Base-by-base conservation (phyloP, 2,113 vertebrate species). In the Glareola pratincola region DNA sequence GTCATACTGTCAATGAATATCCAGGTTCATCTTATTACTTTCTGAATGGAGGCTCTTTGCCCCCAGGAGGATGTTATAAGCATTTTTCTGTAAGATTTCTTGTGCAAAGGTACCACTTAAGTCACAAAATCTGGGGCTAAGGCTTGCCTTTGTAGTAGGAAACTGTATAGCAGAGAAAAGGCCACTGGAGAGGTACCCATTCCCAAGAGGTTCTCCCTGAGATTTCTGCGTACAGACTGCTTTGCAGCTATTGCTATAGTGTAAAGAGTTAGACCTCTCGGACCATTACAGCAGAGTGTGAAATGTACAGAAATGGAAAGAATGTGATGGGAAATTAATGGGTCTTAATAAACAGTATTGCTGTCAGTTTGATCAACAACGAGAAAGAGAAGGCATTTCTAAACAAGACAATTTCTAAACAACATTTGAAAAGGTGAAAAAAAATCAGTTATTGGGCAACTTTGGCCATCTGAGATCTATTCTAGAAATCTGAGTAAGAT, bases 251-350 rank as follows among this genome's bases (percentile, higher is more conserved):
- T 69, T 78, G 27, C 30, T 84, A 3, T n/a, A 17, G 15, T 54
- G 23, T 54, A 21, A 60, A 71, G 69, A 3, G 10, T 60, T 48
- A 89, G 51, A 47, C 30, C 39, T 71, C 45, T 57, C 57, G 73
- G 32, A 41, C 7, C 12, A 2, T 47, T 30, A 48, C 0, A 1
- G 36, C 8, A 73, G 41, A 3, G 48, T 15, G 23, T 50, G 34
- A 79, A 72, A 62, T 24, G 16, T 18, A 39, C 17, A 62, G 20
- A 76, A 47, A 66, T 62, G 22, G 8, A 77, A 68, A 54, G 45
- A 73, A 60, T 8, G 6, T 18, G 20, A 45, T 29, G 17, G 39
- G 17, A 45, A 83, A 37, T 19, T 69, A 72, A 23, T 16, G 14
- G 18, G 8, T 3, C 29, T 90, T 82, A 72, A 43, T 53, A 48